Percentiles rank a stretch among this genome's conserved stretches.
Conservation (phyloP, 1,140 invertebrate genomes). For the Leptinotarsa lineolata region DNA sequence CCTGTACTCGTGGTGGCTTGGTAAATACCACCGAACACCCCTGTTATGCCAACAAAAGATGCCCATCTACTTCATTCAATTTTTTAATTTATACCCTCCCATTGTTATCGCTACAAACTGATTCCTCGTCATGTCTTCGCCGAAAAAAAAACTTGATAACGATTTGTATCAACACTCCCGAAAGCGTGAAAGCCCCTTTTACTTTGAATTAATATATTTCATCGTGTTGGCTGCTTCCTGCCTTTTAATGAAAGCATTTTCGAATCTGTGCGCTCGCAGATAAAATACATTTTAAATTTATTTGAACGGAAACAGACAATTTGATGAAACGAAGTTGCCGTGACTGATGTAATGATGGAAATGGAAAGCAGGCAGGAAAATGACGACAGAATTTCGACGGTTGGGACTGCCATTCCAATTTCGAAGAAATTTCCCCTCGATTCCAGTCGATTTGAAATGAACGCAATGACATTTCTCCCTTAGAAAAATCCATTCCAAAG, state of each 20-base stretch:
- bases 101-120: background rate
- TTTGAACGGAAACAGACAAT: conserved; percentile 2
- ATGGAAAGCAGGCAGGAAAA: conserved; percentile 8
- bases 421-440: background rate
- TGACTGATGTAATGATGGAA: background rate
- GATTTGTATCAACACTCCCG: background rate
- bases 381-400: background rate
- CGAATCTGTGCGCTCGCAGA: background rate
- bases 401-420: background rate
- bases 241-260: background rate
- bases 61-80: background rate
- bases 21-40: no score
- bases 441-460: background rate
- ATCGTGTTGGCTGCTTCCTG: background rate
- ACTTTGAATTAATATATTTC: conserved; percentile 1
- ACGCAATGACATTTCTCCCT: no score
- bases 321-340: conserved; percentile 3
- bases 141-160: background rate
- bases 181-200: conserved; percentile 5
- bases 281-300: background rate
- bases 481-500: no score
- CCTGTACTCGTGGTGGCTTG: no score
- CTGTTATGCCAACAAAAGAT: background rate
- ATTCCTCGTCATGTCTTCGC: background rate
- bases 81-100: background rate